A percentile compares a stretch with the other conserved stretches of the same genome.
Evolutionary conservation across 2,888 invertebrate species (phyloP).

Genomic region (Mellilla xanthometata): DNA sequence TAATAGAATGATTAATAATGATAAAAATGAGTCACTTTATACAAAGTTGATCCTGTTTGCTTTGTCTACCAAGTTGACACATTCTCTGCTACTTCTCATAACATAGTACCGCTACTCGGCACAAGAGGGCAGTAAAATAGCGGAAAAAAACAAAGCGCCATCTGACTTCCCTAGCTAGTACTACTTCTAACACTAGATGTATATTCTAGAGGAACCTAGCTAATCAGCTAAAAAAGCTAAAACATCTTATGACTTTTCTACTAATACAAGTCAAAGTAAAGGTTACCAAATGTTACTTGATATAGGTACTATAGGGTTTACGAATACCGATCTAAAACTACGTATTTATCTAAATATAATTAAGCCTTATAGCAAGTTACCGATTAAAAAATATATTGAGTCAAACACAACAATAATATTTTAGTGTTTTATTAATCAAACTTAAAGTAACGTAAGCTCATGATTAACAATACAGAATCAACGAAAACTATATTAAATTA

Average conservation of each 20-base stretch:
- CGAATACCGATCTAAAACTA: no score
- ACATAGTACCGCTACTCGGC: constrained; percentile 36
- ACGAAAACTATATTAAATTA: background rate
- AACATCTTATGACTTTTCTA: no score
- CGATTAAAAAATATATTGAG: background rate
- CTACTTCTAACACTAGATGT: no score
- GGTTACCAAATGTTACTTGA: no score
- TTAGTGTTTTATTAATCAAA: constrained; percentile 20
- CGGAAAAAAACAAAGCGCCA: constrained; percentile 4
- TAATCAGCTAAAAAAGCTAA: background rate
- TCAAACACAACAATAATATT: constrained; percentile 8
- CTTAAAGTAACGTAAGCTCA: constrained; percentile 7
- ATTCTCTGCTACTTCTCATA: background rate
- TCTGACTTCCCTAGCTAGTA: constrained; percentile 1
- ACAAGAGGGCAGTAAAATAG: constrained; percentile 42
- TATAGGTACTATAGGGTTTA: no score
- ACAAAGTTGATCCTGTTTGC: constrained; percentile 23
- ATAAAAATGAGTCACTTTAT: constrained; percentile 24
- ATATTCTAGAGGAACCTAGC: no score
- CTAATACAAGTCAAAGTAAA: no score
- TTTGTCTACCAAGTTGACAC: constrained; percentile 12
- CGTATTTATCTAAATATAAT: no score
- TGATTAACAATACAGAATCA: constrained; percentile 2
- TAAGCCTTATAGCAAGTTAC: no score
- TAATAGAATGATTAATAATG: constrained; percentile 24